These are phyloP conservation scores for Thinocorus orbignyianus DNA, from an alignment of 2,113 vertebrate genomes.

Conservation along the genomic window DNA sequence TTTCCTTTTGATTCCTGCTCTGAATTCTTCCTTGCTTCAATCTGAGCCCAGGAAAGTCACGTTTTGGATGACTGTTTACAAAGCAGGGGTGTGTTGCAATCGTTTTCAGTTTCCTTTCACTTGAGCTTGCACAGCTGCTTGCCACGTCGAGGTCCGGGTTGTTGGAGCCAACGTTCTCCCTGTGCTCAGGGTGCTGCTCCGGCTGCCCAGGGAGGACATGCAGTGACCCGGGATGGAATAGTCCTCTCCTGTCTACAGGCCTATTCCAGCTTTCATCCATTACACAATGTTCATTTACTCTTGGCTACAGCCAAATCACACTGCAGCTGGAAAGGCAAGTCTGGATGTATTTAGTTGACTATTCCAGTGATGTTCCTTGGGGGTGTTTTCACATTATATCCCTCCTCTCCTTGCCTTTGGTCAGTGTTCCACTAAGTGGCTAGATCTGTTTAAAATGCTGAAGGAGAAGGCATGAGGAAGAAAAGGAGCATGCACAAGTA, in stretches of 20 bases:
- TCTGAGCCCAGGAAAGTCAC: background rate
- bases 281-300: background rate
- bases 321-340: background rate
- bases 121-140: background rate
- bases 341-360: slow-evolving; percentile 29
- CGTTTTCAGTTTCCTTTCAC: background rate
- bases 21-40: background rate
- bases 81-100: background rate
- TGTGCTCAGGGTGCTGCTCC: background rate
- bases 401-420: background rate
- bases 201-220: background rate
- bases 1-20: background rate
- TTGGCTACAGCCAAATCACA: background rate
- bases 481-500: background rate
- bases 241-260: background rate
- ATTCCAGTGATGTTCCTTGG: slow-evolving; percentile 10
- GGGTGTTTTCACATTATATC: background rate
- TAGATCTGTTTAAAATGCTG: background rate
- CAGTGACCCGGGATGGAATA: rapidly evolving
- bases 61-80: background rate
- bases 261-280: background rate
- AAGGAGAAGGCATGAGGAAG: background rate
- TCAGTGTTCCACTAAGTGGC: background rate
- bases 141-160: rapidly evolving
- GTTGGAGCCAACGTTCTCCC: background rate